phyloP scores from a whole-genome alignment of 2,113 vertebrate species.

The Kobus ellipsiprymnus region DNA sequence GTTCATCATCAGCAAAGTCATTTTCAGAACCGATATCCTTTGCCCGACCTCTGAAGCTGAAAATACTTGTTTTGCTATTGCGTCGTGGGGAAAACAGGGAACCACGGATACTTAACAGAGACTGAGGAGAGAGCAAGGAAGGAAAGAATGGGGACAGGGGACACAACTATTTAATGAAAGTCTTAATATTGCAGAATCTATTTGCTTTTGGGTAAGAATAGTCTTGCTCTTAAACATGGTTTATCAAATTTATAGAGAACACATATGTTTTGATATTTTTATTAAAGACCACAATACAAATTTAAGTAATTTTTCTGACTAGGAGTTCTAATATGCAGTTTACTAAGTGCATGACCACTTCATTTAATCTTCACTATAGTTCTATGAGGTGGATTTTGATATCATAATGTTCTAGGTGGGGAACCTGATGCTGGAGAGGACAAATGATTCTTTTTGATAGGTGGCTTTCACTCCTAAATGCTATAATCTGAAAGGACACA shows the following conservation, averaged over 20 bases:
- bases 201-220: constrained; percentile 27
- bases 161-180: not conserved
- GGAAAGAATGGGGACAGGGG: not conserved
- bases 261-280: not conserved
- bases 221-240: not conserved
- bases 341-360: not conserved
- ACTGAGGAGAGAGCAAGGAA: constrained; percentile 80
- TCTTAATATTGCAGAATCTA: constrained; percentile 1
- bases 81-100: constrained; percentile 91
- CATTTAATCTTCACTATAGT: not conserved
- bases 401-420: not conserved
- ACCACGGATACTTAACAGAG: constrained; percentile 92
- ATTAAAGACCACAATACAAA: not conserved
- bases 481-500: not conserved
- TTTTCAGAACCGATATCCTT: constrained; percentile 92
- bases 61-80: constrained; percentile 94
- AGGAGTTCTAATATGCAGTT: not conserved
- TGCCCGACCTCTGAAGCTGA: constrained; percentile 90
- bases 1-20: constrained; percentile 96
- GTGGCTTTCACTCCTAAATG: not conserved
- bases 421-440: not conserved
- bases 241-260: not conserved
- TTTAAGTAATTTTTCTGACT: not conserved
- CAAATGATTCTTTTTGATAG: not conserved
- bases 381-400: not conserved